These are phyloP conservation scores for Fregetta grallaria DNA, from an alignment of 2,113 vertebrate species.

Conservation along the genomic window DNA sequence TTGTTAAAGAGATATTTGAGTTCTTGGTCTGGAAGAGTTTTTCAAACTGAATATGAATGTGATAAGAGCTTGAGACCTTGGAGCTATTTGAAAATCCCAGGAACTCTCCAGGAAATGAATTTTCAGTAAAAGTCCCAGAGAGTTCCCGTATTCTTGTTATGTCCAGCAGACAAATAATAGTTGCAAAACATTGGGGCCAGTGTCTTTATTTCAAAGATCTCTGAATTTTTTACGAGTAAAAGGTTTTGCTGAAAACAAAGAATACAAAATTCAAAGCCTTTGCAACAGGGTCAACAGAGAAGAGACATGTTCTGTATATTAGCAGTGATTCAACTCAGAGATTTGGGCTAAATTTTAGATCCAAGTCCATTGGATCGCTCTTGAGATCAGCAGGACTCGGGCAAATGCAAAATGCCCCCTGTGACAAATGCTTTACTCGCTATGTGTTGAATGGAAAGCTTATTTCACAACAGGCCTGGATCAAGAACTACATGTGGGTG, in stretches of 20 bases:
- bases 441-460: neutral
- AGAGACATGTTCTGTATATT: rapidly evolving
- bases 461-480: neutral
- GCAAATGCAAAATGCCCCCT: neutral
- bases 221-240: neutral
- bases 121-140: neutral
- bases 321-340: neutral
- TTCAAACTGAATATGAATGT: neutral
- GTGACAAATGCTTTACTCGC: rapidly evolving
- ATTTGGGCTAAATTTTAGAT: neutral
- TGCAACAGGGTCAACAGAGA: neutral
- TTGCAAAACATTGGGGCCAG: neutral
- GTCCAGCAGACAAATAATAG: neutral
- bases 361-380: neutral
- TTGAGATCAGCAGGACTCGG: neutral
- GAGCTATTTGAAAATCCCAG: neutral
- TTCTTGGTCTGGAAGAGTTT: neutral
- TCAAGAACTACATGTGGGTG: neutral
- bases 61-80: neutral
- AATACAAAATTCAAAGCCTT: neutral
- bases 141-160: neutral
- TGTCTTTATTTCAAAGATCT: neutral
- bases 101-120: neutral
- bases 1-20: neutral
- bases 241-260: neutral